Base-by-base conservation (phyloP, 2,797 vertebrate genomes). In the Manis javanica region DNA sequence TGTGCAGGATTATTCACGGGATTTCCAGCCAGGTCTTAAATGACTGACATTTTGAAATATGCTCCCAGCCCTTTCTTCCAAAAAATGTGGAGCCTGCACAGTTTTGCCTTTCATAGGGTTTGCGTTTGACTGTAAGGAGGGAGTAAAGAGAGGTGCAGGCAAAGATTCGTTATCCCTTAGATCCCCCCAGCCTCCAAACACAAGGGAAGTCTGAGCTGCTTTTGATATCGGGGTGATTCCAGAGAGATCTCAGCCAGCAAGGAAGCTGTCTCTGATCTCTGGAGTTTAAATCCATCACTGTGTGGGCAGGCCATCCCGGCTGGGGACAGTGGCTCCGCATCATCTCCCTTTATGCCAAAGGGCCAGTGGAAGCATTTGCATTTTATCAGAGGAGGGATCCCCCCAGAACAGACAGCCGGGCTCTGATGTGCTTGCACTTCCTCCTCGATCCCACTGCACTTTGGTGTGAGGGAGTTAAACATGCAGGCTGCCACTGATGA, bases 331-430 rank as follows among this genome's bases (percentile, higher is more conserved):
- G 46, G 71, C 84, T 88, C 96, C 69, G 89, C 87, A 91, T 72
- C 68, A 83, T 55, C 91, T 96, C 93, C 96, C 92, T 92, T 94
- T 95, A 69, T 94, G 93, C 96, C 57, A 63, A 96, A 96, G 97
- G 96, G 97, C 63, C 96, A 79, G 95, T 64, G 5, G 37, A 0
- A 19, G 91, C 94, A 95, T 82, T 96, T 96, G 94, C 91, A 87
- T 96, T 97, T 97, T 95, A 95, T 94, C 92, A 69, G 95, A 94
- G 81, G 64, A 86, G 24, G 2, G 7, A 19, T 15, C 31, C 14
- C 2, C 0, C n/a, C 24, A 51, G 82, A 74, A 21, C 16, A 42
- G 21, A 3, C 11, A 42, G 66, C 10, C 5, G 6, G 15, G 31
- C 29, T 11, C 55, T 0, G 9, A n/a, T 4, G 1, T 0, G 0